A percentile compares a stretch with the other conserved stretches of the same genome.
Evolutionary conservation across 2,113 vertebrate genomes (phyloP).

Genomic region (Larimichthys crocea): DNA sequence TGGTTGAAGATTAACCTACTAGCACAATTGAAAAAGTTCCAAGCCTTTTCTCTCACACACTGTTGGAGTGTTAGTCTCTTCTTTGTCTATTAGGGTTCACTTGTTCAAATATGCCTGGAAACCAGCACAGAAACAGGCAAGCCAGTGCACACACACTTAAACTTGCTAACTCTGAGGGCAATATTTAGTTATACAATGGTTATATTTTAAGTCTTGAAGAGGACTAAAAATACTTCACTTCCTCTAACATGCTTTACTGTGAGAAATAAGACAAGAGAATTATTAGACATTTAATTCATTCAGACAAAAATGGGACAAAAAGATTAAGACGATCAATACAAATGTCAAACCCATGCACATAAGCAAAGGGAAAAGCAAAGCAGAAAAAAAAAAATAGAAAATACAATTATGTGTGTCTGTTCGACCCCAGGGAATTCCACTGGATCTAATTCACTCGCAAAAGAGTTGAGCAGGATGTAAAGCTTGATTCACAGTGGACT

Average conservation of each 20-base stretch:
- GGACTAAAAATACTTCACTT: slow-evolving; percentile 6
- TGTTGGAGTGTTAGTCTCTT: slow-evolving; percentile 14
- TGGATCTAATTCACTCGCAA: slow-evolving; percentile 76
- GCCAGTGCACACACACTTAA: background rate
- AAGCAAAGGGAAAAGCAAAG: slow-evolving; percentile 39
- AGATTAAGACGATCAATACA: slow-evolving; percentile 35
- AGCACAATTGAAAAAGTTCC: slow-evolving; percentile 72
- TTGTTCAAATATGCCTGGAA: slow-evolving; percentile 33
- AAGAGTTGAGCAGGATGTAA: slow-evolving; percentile 70
- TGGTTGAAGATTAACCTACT: slow-evolving; percentile 73
- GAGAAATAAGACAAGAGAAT: slow-evolving; percentile 19
- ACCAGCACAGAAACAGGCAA: slow-evolving; percentile 13
- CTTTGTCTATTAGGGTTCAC: slow-evolving; percentile 33
- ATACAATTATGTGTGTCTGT: slow-evolving; percentile 61
- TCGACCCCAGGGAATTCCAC: slow-evolving; percentile 56
- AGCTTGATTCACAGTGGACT: slow-evolving; percentile 69
- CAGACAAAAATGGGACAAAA: background rate
- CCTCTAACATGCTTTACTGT: background rate
- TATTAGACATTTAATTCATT: slow-evolving; percentile 4
- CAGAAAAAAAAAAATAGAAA: slow-evolving; percentile 57
- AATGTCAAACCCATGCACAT: slow-evolving; percentile 23
- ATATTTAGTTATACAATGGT: slow-evolving; percentile 20
- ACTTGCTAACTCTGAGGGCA: background rate
- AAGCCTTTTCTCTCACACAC: slow-evolving; percentile 44
- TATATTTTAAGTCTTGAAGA: slow-evolving; percentile 9